Base-by-base conservation (phyloP, 2,888 invertebrate species). In the Apotomis turbidana region DNA sequence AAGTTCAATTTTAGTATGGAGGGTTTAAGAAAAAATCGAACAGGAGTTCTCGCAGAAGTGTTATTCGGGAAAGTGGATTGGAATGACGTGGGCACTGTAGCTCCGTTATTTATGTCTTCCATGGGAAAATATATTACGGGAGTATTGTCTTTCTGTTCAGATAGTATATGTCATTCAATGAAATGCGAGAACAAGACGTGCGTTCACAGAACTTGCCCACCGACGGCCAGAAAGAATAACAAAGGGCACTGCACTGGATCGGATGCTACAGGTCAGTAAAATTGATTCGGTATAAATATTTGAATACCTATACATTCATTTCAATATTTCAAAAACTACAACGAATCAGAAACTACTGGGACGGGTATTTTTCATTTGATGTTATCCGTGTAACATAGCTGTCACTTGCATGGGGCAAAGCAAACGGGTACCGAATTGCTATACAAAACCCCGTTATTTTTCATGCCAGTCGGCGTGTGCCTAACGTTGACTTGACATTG, bases 51-150 rank as follows among this genome's bases (percentile, higher is more conserved):
- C 72, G 89, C 91, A 78, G 85, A 86, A 74, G 90, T 88, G 57
- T 88, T 92, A 84, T 92, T 92, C 74, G 90, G 90, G 41, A 83
- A 90, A 52, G 86, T 90, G 2, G 83, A 93, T 75, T 93, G 93
- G 93, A 83, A 90, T 74, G 89, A 93, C 71, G 81, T 91, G 4
- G 88, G 88, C 71, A 81, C 85, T n/a, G 86, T 92, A 8, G 89
- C 85, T 12, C 91, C 91, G 15, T 86, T 87, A 10, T 90, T 93
- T 71, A 83, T 90, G 78, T 90, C 91, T 9, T 91, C 91, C 74
- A 84, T 92, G 6, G 93, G 93, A 10, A 93, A 93, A 86, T 90
- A 93, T 76, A 83, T 90, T n/a, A 85, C 78, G 70, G 93, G 93
- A 27, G 80, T 87, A 63, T 78, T 93, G 76, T 91, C 93, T 55